phyloP scores from a whole-genome alignment of 2,113 vertebrate species.

The Cyanocitta stelleri region DNA sequence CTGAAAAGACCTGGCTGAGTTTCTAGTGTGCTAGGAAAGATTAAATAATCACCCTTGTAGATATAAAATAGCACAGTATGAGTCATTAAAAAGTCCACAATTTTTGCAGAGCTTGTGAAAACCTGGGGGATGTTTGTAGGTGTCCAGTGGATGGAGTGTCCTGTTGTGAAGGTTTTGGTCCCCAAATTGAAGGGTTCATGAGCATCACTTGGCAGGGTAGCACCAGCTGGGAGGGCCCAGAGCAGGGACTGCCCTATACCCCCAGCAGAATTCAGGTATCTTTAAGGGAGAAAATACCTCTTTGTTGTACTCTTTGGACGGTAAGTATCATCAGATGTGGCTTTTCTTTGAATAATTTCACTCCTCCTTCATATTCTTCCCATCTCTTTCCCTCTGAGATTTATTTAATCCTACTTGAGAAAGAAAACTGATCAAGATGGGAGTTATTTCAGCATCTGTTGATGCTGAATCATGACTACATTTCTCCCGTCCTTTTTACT shows the following conservation, averaged over 20 bases:
- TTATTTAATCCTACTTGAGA: background rate
- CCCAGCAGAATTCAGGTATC: background rate
- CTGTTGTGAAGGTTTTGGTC: background rate
- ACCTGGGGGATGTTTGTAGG: background rate
- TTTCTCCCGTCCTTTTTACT: background rate
- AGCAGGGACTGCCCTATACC: background rate
- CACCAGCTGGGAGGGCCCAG: background rate
- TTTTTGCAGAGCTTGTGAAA: background rate
- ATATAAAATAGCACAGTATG: background rate
- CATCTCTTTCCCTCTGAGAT: background rate
- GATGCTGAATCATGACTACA: background rate
- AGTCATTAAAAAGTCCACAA: background rate
- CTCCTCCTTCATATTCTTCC: background rate
- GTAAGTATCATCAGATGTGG: background rate
- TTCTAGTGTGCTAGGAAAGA: background rate
- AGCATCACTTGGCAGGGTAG: background rate
- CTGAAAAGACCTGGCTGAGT: background rate
- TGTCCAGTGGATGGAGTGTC: background rate
- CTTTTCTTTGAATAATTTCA: background rate
- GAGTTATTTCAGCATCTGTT: background rate
- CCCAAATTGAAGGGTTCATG: fast-evolving
- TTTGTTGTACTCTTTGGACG: background rate
- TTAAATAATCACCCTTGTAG: background rate
- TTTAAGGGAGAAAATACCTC: background rate
- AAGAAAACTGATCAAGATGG: background rate